These are phyloP conservation scores for Archilochus colubris DNA, from an alignment of 2,113 vertebrate genomes.

Conservation along the genomic window DNA sequence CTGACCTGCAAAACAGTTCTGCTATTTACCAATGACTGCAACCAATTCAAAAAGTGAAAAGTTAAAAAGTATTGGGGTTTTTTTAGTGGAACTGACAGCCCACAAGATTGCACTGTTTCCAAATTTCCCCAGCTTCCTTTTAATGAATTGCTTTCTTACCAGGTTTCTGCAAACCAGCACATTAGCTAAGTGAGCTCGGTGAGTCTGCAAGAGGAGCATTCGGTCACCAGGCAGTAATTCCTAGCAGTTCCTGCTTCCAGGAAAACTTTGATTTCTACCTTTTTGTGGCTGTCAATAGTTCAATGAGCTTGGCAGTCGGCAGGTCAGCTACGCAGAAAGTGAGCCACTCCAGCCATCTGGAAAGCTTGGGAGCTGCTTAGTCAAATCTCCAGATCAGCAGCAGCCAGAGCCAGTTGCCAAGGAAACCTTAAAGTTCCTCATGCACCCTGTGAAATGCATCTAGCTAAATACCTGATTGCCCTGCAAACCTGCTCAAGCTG, in stretches of 20 bases:
- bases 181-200: background rate
- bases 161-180: background rate
- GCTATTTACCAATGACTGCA: background rate
- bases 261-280: background rate
- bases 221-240: background rate
- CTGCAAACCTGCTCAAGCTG: background rate
- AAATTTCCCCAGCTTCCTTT: background rate
- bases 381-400: background rate
- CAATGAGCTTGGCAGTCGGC: background rate
- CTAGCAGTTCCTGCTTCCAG: background rate
- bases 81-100: background rate
- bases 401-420: background rate
- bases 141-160: background rate
- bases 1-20: background rate
- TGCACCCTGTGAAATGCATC: background rate
- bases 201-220: background rate
- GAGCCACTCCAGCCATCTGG: background rate
- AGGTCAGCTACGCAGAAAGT: fast-evolving
- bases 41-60: background rate
- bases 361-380: background rate
- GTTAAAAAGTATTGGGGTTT: background rate
- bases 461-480: background rate
- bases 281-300: background rate
- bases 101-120: background rate
- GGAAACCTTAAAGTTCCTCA: background rate